Evolutionary conservation across 2,797 vertebrate genomes (phyloP), one percentile per base, ranked within the genome.

Genomic region (Silurus lanzhouensis): DNA sequence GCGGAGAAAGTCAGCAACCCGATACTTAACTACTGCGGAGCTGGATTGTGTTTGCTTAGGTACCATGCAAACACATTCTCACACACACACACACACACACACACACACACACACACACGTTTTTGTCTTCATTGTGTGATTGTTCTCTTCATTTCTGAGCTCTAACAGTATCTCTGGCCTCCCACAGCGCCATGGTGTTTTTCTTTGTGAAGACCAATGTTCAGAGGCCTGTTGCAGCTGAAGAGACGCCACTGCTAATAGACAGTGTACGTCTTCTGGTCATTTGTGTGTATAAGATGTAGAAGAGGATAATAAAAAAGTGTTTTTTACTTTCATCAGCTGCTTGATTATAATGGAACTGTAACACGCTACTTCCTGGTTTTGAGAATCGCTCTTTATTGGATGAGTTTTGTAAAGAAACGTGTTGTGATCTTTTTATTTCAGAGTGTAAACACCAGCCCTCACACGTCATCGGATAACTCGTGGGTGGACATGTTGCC

Each of bases 171-270:
- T 44, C 12, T 80, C 25, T 19, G 22, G 15, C 74, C 5, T 86
- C n/a, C 22, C 84, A 82, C 83, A 91, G 91, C 68, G 91, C 91
- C 58, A 86, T 91, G 25, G 89, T 88, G 75, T 91, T 91, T 84
- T 91, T 91, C 87, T 91, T 91, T 76, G 91, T 91, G 75, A 91
- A 90, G 84, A 91, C 66, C 38, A 89, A 91, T 57, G 85, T 87
- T 82, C 90, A 91, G 63, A 86, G 87, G 20, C 63, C 70, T 5
- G 12, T 84, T 27, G 78, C 83, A 3, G 81, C 88, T 44, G 91
- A 91, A 74, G 91, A 91, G 82, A 89, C 90, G 0, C 88, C 88
- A 2, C 85, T 91, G 70, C 70, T 91, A 12, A 89, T 91, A 74
- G 88, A 91, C 68, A 85, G 64, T 48, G 91, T 90, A 89, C 17